Evolutionary conservation across 1,140 invertebrate species (phyloP), one percentile per base, ranked within the genome.

Genomic region (Mya arenaria): DNA sequence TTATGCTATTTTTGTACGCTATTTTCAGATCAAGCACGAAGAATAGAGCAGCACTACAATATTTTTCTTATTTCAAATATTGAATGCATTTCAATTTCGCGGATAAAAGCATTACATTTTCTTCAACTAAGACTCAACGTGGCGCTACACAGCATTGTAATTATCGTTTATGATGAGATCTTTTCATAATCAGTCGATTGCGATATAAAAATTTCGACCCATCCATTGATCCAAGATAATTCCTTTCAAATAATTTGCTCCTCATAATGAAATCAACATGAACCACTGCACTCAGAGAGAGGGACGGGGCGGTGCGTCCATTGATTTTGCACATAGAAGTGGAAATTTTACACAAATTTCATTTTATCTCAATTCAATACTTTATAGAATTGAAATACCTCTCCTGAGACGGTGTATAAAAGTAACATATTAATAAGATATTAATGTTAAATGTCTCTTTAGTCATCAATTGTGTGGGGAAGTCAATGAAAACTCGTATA

Each of bases 291-390:
- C 25, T 52, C 62, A 75, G 73, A 75, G 60, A 75, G 63, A 62
- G 48, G 17, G 48, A 30, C 41, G 41, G 36, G 28, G 28, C 58
- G 56, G 58, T 72, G 58, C 63, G 44, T 44, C 58, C 41, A 75
- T 75, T 75, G 73, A 75, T 75, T 75, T 25, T n/a, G n/a, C 37
- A 75, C 56, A 63, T 19, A 37, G 36, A 41, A 60, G 58, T 63
- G 60, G 73, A 75, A 75, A 75, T 58, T n/a, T 75, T 30, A 75
- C 73, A 75, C 73, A 75, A 75, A 75, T 75, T 75, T 75, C 56
- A 52, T 75, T 75, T 75, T 75, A 75, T 75, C 58, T 48, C 25
- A 23, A 30, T 30, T 75, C 56, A 75, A 75, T 75, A 37, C 17
- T 8, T n/a, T n/a, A n/a, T n/a, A n/a, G n/a, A n/a, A n/a, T n/a